A percentile compares a stretch with the other conserved stretches of the same genome.
These are phyloP conservation scores for Gymnocephalus cernua DNA, from an alignment of 2,113 vertebrate species.

Conservation along the genomic window DNA sequence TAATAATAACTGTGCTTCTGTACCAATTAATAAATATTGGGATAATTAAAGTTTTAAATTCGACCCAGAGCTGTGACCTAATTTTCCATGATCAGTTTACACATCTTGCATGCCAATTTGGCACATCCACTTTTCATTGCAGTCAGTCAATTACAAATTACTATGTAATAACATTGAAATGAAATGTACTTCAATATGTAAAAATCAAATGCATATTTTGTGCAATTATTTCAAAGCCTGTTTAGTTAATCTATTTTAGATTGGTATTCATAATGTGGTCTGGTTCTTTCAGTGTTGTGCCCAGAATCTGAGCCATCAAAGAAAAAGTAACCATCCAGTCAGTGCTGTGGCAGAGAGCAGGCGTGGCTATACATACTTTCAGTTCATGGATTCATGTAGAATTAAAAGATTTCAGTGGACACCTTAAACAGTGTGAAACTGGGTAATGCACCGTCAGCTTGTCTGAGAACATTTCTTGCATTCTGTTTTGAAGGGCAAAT, in stretches of 20 bases:
- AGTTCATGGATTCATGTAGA: not conserved
- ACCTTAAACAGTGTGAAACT: not conserved
- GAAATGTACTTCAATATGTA: not conserved
- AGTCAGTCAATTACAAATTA: not conserved
- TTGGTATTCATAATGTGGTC: not conserved
- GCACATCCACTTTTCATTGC: not conserved
- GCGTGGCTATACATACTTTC: not conserved
- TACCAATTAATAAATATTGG: not conserved
- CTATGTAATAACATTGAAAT: not conserved
- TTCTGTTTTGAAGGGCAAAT: constrained; percentile 19
- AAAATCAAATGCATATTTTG: not conserved
- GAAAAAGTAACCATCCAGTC: not conserved
- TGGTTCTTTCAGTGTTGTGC: not conserved
- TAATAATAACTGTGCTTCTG: not conserved
- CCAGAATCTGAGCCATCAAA: constrained; percentile 9
- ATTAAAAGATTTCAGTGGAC: not conserved
- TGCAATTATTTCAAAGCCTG: not conserved
- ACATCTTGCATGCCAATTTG: not conserved
- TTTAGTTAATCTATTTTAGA: not conserved
- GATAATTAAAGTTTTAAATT: constrained; percentile 10
- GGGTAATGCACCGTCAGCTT: not conserved
- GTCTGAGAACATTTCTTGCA: not conserved
- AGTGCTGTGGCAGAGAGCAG: not conserved
- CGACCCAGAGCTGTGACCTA: not conserved
- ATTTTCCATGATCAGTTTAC: constrained; percentile 33